A percentile compares a stretch with the other conserved stretches of the same genome.
Evolutionary conservation across 2,888 invertebrate genomes (phyloP).

Genomic region (Cantharis rustica): DNA sequence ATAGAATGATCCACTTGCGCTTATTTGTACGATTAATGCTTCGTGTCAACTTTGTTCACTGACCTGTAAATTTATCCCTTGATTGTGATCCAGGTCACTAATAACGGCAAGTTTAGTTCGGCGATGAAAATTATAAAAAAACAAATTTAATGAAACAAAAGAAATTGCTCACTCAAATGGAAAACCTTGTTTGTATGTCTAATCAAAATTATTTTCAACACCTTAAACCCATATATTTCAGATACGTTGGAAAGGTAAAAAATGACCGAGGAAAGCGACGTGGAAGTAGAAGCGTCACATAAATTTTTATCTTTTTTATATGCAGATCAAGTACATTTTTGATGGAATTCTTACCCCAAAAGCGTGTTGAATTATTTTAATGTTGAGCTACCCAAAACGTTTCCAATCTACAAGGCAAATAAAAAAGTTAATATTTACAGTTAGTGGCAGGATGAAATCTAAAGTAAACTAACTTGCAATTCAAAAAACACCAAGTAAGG

Average conservation of each 20-base stretch:
- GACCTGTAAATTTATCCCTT: slow-evolving; percentile 15
- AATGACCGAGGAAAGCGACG: neutral
- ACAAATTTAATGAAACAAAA: neutral
- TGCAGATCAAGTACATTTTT: neutral
- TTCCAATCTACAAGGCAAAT: neutral
- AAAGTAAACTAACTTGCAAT: neutral
- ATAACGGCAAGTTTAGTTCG: slow-evolving; percentile 2
- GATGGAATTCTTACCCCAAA: neutral
- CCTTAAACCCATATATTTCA: neutral
- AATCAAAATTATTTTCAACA: neutral
- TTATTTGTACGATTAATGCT: neutral
- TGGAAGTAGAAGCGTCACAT: neutral
- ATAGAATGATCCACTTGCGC: neutral
- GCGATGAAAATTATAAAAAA: neutral
- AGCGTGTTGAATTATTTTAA: neutral
- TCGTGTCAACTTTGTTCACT: slow-evolving; percentile 16
- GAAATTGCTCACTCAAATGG: neutral
- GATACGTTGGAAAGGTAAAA: neutral
- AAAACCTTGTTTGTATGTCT: neutral
- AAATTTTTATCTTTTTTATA: neutral
- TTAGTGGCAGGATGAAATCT: neutral
- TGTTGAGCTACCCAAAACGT: neutral
- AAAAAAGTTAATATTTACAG: neutral
- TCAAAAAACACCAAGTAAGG: no score
- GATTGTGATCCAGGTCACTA: slow-evolving; percentile 16